Conservation (phyloP, 2,797 vertebrate genomes). For the Enteromius fasciolatus region DNA sequence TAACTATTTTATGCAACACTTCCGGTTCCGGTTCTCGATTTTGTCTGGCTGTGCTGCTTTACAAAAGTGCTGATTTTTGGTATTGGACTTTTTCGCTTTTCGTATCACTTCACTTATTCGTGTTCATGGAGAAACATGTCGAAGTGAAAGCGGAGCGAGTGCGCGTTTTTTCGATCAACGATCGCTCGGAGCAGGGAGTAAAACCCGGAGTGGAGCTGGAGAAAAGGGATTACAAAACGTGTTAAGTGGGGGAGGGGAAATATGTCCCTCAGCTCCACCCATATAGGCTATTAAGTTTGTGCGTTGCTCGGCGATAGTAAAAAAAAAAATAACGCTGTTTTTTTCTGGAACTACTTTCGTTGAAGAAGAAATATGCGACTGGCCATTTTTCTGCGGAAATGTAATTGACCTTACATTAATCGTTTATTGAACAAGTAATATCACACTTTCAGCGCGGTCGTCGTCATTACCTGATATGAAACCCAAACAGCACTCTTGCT, state of each 20-base stretch:
- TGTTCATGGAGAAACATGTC: background rate
- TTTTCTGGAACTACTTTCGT: background rate
- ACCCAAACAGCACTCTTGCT: background rate
- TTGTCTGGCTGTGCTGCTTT: background rate
- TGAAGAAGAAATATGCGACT: background rate
- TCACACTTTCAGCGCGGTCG: background rate
- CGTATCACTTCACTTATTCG: background rate
- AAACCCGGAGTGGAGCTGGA: background rate
- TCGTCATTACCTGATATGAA: slow-evolving; percentile 13
- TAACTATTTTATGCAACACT: background rate
- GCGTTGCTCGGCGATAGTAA: background rate
- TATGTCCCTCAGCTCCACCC: background rate
- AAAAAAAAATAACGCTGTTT: background rate
- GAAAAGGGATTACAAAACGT: background rate
- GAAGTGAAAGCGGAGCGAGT: background rate
- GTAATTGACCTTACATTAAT: background rate
- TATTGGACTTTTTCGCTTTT: background rate
- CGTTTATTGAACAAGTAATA: background rate
- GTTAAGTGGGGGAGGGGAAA: background rate
- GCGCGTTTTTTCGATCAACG: background rate
- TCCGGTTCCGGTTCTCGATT: background rate
- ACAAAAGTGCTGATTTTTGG: background rate
- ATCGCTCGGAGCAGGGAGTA: background rate
- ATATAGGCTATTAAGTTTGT: background rate
- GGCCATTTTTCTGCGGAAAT: background rate